Evolutionary conservation across 2,888 invertebrate species (phyloP), one percentile per base, ranked within the genome.

Genomic region (Xestia ashworthii): DNA sequence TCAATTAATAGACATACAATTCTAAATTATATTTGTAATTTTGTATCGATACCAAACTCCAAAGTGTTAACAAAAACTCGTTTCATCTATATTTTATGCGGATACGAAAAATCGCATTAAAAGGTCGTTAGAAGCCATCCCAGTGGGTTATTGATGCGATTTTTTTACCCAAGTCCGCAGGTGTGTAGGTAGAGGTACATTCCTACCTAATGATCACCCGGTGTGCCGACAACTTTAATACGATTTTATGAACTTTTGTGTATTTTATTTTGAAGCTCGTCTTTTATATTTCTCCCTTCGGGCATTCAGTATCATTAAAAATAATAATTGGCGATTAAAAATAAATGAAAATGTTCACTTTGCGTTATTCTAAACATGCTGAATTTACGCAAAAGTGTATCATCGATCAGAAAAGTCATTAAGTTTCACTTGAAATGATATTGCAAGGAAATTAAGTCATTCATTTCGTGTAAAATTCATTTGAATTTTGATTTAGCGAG

Each of bases 21-120:
- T 48, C 14, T 3, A 14, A 50, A 53, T 53, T 19, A 16, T 65
- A 16, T 48, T 48, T 25, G 0, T 19, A 12, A 46, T 48, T 64
- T 60, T 32, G 58, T 60, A 16, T 60, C 58, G 58, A 60, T 60
- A 60, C 8, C 14, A 60, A 60, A 60, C 25, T 69, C 12, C 0
- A 60, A 67, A 66, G 55, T 55, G 16, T 70, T 69, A 25, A 44
- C 64, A 70, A 73, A 77, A 83, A 67, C 5, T 64, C n/a, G n/a
- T 44, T 16, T 72, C 32, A 60, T 41, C 25, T 71, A 78, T 74
- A 85, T 85, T 72, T 82, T 73, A 62, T 66, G 70, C 70, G 55
- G 75, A 78, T 73, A 74, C 71, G 53, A 77, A 79, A 85, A 65
- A 85, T 85, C 77, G 70, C 86, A 86, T 86, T 86, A 86, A 82